phyloP scores from a whole-genome alignment of 1,140 invertebrate genomes.

The Hyposmocoma kahamanoa region DNA sequence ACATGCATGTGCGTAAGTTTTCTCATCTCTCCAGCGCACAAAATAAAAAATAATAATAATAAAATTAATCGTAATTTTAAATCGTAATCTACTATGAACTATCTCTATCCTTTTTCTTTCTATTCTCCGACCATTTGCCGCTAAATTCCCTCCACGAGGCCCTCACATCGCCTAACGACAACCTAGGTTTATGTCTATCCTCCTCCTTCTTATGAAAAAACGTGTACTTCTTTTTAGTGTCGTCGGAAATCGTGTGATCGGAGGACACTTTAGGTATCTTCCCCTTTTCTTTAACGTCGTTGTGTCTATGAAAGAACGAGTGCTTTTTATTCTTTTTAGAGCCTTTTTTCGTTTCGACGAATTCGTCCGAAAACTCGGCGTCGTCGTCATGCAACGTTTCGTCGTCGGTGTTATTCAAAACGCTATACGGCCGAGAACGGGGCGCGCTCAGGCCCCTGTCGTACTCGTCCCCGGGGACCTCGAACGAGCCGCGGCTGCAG shows the following conservation, averaged over 20 bases:
- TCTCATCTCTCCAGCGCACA: too few species aligned
- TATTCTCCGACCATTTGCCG: conserved; percentile 36
- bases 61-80: too few species aligned
- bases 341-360: too few species aligned
- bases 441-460: too few species aligned
- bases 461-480: too few species aligned
- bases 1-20: too few species aligned
- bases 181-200: conserved; percentile 15
- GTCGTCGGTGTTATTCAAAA: too few species aligned
- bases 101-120: conserved; percentile 41
- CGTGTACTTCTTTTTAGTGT: neutral
- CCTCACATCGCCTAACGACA: conserved; percentile 34
- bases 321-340: conserved; percentile 1
- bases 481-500: neutral
- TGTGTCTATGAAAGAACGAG: neutral
- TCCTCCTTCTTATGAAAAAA: conserved; percentile 6
- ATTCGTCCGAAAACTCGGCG: too few species aligned
- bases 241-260: neutral
- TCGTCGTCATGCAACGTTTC: too few species aligned
- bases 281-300: neutral
- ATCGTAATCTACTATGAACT: conserved; percentile 17
- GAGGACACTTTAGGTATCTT: conserved; percentile 3
- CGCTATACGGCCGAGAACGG: too few species aligned
- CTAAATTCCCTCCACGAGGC: conserved; percentile 50
- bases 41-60: too few species aligned